phyloP scores from a whole-genome alignment of 2,888 invertebrate genomes.

The Dexiosoma caninum region DNA sequence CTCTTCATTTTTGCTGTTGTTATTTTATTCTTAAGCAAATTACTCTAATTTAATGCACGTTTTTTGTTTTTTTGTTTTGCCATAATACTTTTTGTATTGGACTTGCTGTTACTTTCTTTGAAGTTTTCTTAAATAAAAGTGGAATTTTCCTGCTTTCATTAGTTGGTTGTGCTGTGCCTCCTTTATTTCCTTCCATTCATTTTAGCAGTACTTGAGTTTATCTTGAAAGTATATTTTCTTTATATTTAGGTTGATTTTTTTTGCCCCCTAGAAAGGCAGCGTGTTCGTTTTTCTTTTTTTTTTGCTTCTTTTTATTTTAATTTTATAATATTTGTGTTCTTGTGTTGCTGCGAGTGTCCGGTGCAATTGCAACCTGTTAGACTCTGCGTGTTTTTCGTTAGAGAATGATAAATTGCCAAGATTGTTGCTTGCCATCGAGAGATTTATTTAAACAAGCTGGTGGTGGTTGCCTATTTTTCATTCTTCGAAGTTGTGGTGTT shows the following conservation, averaged over 20 bases:
- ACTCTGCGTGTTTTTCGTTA: slow-evolving; percentile 60
- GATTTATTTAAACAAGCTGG: slow-evolving; percentile 64
- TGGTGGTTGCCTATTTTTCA: slow-evolving; percentile 55
- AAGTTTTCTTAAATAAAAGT: slow-evolving; percentile 5
- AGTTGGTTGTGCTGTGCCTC: not conserved
- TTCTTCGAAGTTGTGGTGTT: slow-evolving; percentile 17
- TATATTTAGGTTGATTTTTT: slow-evolving; percentile 1
- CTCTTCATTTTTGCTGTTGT: not conserved
- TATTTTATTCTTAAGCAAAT: slow-evolving; percentile 22
- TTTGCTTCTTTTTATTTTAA: not conserved
- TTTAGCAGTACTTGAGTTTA: not conserved
- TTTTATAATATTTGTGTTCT: no score
- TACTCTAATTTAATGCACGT: slow-evolving; percentile 17
- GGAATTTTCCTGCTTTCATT: slow-evolving; percentile 33
- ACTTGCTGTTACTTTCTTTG: slow-evolving; percentile 50
- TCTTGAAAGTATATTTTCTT: not conserved
- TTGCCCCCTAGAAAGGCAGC: not conserved
- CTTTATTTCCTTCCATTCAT: not conserved
- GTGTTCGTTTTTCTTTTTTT: no score
- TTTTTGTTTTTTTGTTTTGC: not conserved
- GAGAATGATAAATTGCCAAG: slow-evolving; percentile 62
- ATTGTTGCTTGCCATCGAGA: slow-evolving; percentile 58
- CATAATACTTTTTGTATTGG: not conserved
- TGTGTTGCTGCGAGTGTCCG: no score
- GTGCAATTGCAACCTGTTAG: slow-evolving; percentile 63